Conservation (phyloP, 2,113 vertebrate species). For the Fulica atra region DNA sequence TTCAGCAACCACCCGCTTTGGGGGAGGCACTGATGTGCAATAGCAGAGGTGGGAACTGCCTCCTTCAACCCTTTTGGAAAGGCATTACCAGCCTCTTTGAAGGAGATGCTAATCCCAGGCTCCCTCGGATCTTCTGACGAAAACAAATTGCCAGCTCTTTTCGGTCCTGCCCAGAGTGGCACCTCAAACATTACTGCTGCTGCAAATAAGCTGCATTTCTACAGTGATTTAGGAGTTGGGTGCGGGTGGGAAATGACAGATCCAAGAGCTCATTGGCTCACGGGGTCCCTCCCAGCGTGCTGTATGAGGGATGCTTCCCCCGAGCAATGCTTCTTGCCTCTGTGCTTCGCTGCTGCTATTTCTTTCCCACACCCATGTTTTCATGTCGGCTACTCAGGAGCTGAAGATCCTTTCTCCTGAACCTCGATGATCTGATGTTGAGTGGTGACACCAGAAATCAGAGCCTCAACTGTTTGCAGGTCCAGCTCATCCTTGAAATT, state of each 20-base stretch:
- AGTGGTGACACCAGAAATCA: not conserved
- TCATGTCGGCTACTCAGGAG: not conserved
- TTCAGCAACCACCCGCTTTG: not conserved
- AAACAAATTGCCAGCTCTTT: not conserved
- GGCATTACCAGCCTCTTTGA: not conserved
- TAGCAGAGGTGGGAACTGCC: not conserved
- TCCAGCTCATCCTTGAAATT: not conserved
- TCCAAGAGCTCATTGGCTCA: not conserved
- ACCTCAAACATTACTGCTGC: not conserved
- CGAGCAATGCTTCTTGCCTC: not conserved
- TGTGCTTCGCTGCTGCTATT: not conserved
- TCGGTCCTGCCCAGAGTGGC: not conserved
- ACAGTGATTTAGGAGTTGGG: not conserved
- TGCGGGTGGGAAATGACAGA: not conserved
- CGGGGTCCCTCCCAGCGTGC: not conserved
- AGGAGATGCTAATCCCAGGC: not conserved
- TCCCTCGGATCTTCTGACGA: not conserved
- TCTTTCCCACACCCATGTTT: not conserved
- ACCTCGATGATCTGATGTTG: not conserved
- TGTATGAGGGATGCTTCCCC: not conserved
- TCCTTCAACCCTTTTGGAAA: not conserved
- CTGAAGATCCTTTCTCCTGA: not conserved
- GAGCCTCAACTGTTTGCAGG: not conserved
- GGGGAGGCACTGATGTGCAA: not conserved
- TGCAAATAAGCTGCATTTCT: not conserved